Base-by-base conservation (phyloP, 2,113 vertebrate genomes). In the Rhinopithecus roxellana region DNA sequence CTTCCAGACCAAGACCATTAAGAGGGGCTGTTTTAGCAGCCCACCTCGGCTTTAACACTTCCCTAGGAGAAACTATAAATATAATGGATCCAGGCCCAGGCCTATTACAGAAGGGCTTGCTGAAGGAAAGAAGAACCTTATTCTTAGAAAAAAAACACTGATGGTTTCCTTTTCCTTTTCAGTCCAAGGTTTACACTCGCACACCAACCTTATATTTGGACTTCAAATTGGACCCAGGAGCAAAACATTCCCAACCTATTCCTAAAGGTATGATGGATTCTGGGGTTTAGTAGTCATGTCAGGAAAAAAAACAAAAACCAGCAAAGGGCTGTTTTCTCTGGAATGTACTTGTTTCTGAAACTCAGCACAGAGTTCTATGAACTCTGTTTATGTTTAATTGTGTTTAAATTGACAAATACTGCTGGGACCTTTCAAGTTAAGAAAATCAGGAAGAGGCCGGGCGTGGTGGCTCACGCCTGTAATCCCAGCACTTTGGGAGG, bases 121-220 rank as follows among this genome's bases (percentile, higher is more conserved):
- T 87, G 82, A 91, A 78, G 57, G 84, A 70, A 95, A 90, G 25
- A 72, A 64, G 48, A 77, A 84, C 67, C 18, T 75, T 86, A 32
- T 93, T 89, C n/a, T 82, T 59, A 59, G 45, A 93, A 96, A 72
- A 67, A 75, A 75, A 67, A 95, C 74, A 1, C 30, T 78, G 5
- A 95, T 72, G 70, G 72, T 97, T 86, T 74, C 69, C 91, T 88
- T 94, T 75, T 96, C 95, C 81, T 70, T 95, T 83, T 84, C 95
- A 99, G 99, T 99, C 99, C 12, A 99, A 99, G 96, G 93, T 99
- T 96, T 99, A 98, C 64, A 99, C 99, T 77, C 98, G 98, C 94
- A 99, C 99, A 77, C 99, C 98, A 10, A 99, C 99, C 52, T 81
- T 99, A 32, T 99, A 99, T 95, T 96, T 99, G 93, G 98, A 99